These are phyloP conservation scores for Bemisia tabaci DNA, from an alignment of 1,140 invertebrate species.

Conservation along the genomic window DNA sequence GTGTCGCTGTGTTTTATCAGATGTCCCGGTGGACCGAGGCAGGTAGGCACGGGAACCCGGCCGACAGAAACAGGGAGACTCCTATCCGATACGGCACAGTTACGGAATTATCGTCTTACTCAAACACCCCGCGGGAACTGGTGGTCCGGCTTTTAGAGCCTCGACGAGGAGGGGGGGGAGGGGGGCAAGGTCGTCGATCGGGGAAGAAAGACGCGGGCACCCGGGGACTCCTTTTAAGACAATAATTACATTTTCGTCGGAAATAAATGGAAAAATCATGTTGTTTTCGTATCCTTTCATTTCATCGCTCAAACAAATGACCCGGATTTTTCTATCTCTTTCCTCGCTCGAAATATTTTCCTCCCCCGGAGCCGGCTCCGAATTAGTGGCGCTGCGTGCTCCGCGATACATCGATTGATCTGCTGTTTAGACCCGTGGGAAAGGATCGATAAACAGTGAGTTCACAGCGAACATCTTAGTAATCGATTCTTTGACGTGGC, in stretches of 20 bases:
- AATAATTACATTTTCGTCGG: not conserved
- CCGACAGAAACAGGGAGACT: not conserved
- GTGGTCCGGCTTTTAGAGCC: not conserved
- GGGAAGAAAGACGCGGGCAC: not conserved
- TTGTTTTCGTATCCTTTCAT: not conserved
- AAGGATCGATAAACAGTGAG: too few relatives aligned
- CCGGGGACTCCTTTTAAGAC: not conserved
- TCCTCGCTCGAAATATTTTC: not conserved
- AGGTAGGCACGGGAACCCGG: not conserved
- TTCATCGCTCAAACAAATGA: not conserved
- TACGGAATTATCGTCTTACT: not conserved
- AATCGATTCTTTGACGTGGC: too few relatives aligned
- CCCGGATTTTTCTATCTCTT: not conserved
- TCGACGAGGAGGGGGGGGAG: not conserved
- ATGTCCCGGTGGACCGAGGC: not conserved
- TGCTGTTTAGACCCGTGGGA: too few relatives aligned
- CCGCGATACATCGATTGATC: too few relatives aligned
- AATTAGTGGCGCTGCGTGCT: too few relatives aligned
- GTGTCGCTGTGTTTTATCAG: not conserved
- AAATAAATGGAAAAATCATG: not conserved
- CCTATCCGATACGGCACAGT: not conserved
- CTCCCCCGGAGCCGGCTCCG: too few relatives aligned
- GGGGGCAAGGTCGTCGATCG: not conserved
- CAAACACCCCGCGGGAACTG: not conserved
- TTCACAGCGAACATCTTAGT: too few relatives aligned